Evolutionary conservation across 2,888 invertebrate species (phyloP).

Genomic region (Apamea epomidion): DNA sequence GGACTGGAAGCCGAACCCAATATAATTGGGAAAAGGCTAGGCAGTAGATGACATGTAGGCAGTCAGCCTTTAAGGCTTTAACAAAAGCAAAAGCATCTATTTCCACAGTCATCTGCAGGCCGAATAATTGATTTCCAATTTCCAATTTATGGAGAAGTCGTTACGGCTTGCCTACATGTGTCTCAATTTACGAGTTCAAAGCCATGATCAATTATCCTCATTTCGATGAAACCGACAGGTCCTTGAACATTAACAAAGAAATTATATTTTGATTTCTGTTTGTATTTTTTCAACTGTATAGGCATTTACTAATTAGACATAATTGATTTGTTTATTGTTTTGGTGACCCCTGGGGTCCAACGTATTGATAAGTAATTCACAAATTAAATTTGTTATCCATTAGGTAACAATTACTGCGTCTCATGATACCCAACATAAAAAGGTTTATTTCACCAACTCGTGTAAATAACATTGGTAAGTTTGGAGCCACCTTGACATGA

Average conservation of each 20-base stretch:
- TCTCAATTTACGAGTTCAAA: conserved; percentile 30
- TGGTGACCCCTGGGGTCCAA: background rate
- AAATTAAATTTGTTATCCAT: background rate
- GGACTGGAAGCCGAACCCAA: too few relatives aligned
- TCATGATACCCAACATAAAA: too few relatives aligned
- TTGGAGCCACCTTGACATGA: too few relatives aligned
- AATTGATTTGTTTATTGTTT: background rate
- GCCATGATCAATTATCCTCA: conserved; percentile 19
- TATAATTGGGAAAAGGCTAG: too few relatives aligned
- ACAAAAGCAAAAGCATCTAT: conserved; percentile 13
- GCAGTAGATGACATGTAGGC: background rate
- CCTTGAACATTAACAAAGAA: background rate
- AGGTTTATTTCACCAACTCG: too few relatives aligned
- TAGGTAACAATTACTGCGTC: background rate
- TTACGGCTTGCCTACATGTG: conserved; percentile 10
- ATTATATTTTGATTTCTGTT: conserved; percentile 7
- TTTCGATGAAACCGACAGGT: conserved; percentile 1
- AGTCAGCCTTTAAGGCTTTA: background rate
- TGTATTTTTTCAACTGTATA: background rate
- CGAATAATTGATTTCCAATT: conserved; percentile 23
- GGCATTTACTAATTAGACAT: background rate
- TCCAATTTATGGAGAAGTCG: conserved; percentile 24
- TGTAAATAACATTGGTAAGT: too few relatives aligned
- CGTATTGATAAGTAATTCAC: background rate
- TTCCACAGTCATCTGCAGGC: conserved; percentile 4